A percentile compares a stretch with the other conserved stretches of the same genome.
phyloP scores from a whole-genome alignment of 1,140 invertebrate genomes.

The Dendroctonus ponderosae region DNA sequence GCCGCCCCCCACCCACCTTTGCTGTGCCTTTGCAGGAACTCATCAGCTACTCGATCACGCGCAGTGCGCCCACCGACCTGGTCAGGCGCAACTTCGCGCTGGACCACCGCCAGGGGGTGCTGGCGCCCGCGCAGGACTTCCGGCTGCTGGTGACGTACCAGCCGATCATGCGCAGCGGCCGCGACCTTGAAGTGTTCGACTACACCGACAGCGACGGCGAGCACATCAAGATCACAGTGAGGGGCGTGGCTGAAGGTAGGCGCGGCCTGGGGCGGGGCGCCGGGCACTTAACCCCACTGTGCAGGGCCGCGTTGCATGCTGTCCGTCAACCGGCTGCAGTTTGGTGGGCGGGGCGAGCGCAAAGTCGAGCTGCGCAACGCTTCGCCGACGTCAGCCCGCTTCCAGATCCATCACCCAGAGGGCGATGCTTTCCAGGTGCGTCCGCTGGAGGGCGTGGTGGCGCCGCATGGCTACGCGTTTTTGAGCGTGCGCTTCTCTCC shows the following conservation, averaged over 20 bases:
- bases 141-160: conserved; percentile 34
- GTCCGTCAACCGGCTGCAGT: conserved; percentile 27
- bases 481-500: conserved; percentile 37
- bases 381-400: conserved; percentile 6
- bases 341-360: conserved; percentile 11
- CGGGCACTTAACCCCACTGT: background rate
- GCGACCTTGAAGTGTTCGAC: conserved; percentile 35
- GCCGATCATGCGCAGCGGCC: conserved; percentile 26
- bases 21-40: background rate
- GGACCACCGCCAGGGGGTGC: conserved; percentile 22
- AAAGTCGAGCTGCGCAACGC: conserved; percentile 31
- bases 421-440: conserved; percentile 24
- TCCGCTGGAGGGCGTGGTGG: conserved; percentile 13
- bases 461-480: conserved; percentile 13
- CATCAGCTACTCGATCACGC: background rate
- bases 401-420: conserved; percentile 9
- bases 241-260: conserved; percentile 36
- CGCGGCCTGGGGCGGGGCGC: background rate
- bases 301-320: conserved; percentile 31
- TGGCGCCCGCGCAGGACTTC: conserved; percentile 19
- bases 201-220: conserved; percentile 27
- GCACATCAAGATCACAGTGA: conserved; percentile 26
- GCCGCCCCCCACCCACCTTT: background rate
- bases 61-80: conserved; percentile 1
- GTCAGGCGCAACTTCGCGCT: conserved; percentile 35